These are phyloP conservation scores for Morpho deidamia DNA, from an alignment of 2,888 invertebrate genomes.

Conservation along the genomic window DNA sequence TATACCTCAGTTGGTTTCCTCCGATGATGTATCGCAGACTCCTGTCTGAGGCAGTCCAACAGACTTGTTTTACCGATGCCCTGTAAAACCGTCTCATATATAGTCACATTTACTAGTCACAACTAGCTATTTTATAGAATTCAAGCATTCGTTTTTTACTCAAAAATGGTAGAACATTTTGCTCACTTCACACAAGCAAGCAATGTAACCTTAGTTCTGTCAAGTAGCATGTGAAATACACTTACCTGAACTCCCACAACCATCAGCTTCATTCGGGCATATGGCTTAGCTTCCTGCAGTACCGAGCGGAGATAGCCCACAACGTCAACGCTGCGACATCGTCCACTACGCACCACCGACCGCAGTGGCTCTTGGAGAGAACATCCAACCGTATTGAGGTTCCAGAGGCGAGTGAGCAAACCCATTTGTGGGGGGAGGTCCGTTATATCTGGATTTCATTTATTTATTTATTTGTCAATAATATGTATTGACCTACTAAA, in stretches of 20 bases:
- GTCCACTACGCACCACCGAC: conserved; percentile 94
- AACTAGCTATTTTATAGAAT: too few relatives aligned
- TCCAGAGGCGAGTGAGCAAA: conserved; percentile 95
- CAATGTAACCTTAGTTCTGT: neutral
- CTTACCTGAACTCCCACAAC: conserved; percentile 91
- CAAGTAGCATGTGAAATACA: neutral
- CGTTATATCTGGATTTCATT: conserved; percentile 79
- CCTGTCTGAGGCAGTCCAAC: conserved; percentile 91
- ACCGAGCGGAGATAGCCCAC: conserved; percentile 93
- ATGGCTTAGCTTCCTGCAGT: conserved; percentile 92
- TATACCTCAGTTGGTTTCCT: conserved; percentile 83
- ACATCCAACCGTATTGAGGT: conserved; percentile 94
- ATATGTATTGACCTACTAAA: too few relatives aligned
- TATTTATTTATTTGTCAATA: too few relatives aligned
- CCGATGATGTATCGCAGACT: conserved; percentile 85
- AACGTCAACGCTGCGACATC: conserved; percentile 96
- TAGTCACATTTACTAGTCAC: too few relatives aligned
- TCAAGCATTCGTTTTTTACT: too few relatives aligned
- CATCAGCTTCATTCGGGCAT: conserved; percentile 97
- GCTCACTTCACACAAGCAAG: too few relatives aligned
- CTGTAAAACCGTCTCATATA: conserved; percentile 30
- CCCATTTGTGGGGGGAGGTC: conserved; percentile 98
- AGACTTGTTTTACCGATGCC: conserved; percentile 93
- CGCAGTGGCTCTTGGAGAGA: conserved; percentile 90
- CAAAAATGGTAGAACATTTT: too few relatives aligned